Conservation (phyloP, 2,113 vertebrate species). For the Amphiprion percula region DNA sequence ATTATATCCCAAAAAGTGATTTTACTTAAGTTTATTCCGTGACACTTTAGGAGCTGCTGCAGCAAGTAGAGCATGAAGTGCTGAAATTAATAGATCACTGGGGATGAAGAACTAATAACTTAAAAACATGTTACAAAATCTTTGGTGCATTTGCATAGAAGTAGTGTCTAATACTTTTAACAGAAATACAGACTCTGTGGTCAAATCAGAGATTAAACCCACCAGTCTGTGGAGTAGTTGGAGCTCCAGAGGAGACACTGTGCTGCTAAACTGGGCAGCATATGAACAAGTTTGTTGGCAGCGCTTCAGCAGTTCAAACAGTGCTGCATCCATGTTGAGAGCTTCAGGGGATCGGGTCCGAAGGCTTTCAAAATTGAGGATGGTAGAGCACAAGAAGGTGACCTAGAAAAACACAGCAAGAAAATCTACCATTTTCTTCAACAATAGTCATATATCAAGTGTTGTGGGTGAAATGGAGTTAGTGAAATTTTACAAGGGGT, state of each 20-base stretch:
- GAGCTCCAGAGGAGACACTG: slow-evolving; percentile 94
- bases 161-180: no score
- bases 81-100: no score
- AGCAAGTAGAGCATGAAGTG: no score
- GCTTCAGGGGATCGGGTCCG: slow-evolving; percentile 95
- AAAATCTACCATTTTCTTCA: background rate
- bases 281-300: slow-evolving; percentile 97
- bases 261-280: slow-evolving; percentile 95
- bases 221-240: slow-evolving; percentile 95
- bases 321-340: slow-evolving; percentile 90
- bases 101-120: no score
- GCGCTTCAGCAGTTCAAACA: slow-evolving; percentile 96
- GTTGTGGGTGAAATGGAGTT: background rate
- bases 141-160: no score
- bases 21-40: background rate
- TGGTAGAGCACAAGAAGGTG: slow-evolving; percentile 97
- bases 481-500: background rate
- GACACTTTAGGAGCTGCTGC: no score
- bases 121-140: no score
- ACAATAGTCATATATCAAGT: no score
- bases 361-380: slow-evolving; percentile 96
- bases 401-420: slow-evolving; percentile 76
- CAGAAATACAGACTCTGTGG: background rate
- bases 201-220: slow-evolving; percentile 58
- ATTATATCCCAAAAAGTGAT: no score